These are phyloP conservation scores for Thryonomys swinderianus DNA, from an alignment of 2,113 vertebrate species.

Conservation along the genomic window DNA sequence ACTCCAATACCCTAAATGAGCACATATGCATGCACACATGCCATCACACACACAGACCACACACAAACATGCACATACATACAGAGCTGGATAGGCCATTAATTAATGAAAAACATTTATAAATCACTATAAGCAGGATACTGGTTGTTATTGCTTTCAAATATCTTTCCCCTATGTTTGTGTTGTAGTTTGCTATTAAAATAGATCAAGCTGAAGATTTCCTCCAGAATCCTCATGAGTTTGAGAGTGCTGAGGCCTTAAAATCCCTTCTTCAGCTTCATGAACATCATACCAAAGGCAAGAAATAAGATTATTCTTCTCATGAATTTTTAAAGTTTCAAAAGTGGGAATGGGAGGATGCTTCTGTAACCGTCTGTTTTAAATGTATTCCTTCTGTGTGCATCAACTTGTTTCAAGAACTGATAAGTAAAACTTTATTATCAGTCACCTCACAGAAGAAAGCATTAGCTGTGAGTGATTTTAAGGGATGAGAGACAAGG, in stretches of 20 bases:
- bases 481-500: neutral
- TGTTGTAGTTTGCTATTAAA: conserved; percentile 91
- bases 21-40: neutral
- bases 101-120: neutral
- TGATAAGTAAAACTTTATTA: neutral
- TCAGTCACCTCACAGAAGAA: neutral
- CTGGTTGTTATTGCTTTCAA: neutral
- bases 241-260: conserved; percentile 82
- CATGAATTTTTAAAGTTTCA: neutral
- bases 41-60: neutral
- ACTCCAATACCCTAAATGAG: neutral
- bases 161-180: conserved; percentile 58
- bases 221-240: conserved; percentile 84
- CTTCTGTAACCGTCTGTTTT: neutral
- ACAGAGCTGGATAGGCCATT: neutral
- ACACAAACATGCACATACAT: neutral
- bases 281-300: conserved; percentile 90
- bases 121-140: neutral
- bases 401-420: neutral
- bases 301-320: neutral
- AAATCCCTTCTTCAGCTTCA: conserved; percentile 87
- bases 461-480: neutral
- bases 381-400: neutral
- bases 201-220: conserved; percentile 92
- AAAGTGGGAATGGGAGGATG: neutral